Conservation (phyloP, 2,888 invertebrate genomes). For the Argyresthia albistria region DNA sequence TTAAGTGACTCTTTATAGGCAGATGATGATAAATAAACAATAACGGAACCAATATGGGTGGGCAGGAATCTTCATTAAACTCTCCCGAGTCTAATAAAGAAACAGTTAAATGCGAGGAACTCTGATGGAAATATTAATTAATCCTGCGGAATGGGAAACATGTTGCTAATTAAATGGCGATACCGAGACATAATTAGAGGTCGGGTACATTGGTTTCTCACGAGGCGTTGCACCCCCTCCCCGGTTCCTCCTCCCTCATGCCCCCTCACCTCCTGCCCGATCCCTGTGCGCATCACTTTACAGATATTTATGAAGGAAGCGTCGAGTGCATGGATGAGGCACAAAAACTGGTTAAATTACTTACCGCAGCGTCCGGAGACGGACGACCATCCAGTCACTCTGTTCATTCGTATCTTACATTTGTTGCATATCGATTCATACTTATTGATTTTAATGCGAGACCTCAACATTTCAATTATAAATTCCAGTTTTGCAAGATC, state of each 20-base stretch:
- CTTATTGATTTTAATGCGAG: slow-evolving; percentile 26
- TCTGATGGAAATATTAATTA: slow-evolving; percentile 72
- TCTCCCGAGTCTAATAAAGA: slow-evolving; percentile 67
- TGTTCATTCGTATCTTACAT: no score
- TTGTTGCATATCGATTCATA: no score
- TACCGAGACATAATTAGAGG: slow-evolving; percentile 71
- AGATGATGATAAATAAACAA: neutral
- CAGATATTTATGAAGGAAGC: slow-evolving; percentile 46
- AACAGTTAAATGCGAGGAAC: slow-evolving; percentile 67
- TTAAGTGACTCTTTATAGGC: neutral
- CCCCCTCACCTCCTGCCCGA: slow-evolving; percentile 9
- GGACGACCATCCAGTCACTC: no score
- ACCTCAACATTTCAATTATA: slow-evolving; percentile 1
- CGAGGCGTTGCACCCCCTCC: slow-evolving; percentile 27
- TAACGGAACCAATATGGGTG: slow-evolving; percentile 26
- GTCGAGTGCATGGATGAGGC: slow-evolving; percentile 23
- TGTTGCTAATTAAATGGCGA: slow-evolving; percentile 72
- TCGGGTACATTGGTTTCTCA: slow-evolving; percentile 63
- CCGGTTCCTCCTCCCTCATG: slow-evolving; percentile 1
- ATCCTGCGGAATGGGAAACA: slow-evolving; percentile 69
- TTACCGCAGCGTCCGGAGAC: no score
- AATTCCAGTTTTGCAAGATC: neutral
- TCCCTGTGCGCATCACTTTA: slow-evolving; percentile 20
- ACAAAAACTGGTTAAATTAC: slow-evolving; percentile 47
- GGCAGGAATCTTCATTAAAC: slow-evolving; percentile 70